Evolutionary conservation across 2,113 vertebrate genomes (phyloP).

Genomic region (Dolichallabes microphthalmus): DNA sequence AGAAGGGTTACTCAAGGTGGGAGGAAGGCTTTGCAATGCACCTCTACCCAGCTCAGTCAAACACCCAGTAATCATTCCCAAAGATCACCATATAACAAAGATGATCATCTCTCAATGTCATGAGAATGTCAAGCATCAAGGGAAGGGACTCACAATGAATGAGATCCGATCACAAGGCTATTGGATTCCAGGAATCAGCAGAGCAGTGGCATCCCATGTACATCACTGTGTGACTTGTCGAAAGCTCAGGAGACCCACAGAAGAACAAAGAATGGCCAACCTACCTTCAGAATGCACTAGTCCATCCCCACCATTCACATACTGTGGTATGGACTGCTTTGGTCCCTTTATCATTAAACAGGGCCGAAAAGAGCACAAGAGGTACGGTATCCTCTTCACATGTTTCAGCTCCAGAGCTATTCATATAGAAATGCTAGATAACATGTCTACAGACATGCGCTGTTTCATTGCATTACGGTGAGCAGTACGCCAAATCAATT

Average conservation of each 20-base stretch:
- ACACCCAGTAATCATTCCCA: background rate
- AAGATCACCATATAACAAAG: background rate
- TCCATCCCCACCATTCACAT: background rate
- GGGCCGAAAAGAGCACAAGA: slow-evolving; percentile 15
- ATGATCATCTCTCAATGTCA: background rate
- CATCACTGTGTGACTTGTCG: background rate
- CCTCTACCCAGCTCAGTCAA: background rate
- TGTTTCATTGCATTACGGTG: slow-evolving; percentile 10
- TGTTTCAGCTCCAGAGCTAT: background rate
- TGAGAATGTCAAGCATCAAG: background rate
- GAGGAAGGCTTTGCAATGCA: background rate
- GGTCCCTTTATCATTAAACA: slow-evolving; percentile 19
- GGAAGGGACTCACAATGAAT: background rate
- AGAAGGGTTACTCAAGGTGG: background rate
- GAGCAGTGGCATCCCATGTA: background rate
- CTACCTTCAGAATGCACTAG: background rate
- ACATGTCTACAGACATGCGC: background rate
- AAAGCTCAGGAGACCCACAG: background rate
- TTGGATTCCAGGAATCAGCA: background rate
- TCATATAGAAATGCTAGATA: slow-evolving; percentile 30
- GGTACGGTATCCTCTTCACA: slow-evolving; percentile 16
- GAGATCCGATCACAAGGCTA: background rate
- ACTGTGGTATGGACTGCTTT: slow-evolving; percentile 11
- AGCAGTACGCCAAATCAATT: slow-evolving; percentile 22
- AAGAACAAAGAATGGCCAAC: background rate